phyloP scores from a whole-genome alignment of 2,113 vertebrate genomes.

The Macheiramphus alcinus region DNA sequence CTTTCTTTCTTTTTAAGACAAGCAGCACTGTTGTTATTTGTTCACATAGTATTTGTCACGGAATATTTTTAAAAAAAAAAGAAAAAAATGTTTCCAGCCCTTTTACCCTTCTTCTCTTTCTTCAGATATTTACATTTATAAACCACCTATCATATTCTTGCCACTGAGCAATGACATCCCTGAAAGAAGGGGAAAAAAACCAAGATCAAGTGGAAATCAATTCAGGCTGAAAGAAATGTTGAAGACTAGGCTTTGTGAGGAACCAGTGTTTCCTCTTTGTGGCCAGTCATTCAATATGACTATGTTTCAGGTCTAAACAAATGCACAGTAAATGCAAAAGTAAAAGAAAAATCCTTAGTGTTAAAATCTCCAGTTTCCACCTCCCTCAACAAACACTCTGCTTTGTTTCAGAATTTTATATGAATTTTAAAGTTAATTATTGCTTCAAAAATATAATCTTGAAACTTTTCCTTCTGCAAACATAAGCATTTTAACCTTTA shows the following conservation, averaged over 20 bases:
- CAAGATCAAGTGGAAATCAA: conserved; percentile 5
- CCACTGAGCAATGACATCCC: neutral
- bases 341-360: rapidly evolving
- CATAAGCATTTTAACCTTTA: neutral
- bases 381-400: neutral
- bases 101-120: neutral
- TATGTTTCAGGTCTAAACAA: neutral
- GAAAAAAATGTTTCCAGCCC: neutral
- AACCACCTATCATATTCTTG: neutral
- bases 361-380: neutral
- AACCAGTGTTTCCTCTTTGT: neutral
- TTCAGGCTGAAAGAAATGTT: neutral
- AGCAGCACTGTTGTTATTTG: neutral
- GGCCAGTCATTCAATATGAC: neutral
- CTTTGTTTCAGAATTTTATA: neutral
- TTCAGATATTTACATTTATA: neutral
- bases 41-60: neutral
- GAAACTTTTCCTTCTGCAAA: neutral
- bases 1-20: conserved; percentile 1
- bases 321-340: neutral
- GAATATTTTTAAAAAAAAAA: neutral
- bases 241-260: neutral
- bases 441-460: neutral
- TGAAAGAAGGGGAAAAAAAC: neutral
- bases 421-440: neutral